Evolutionary conservation across 2,797 vertebrate species (phyloP).

Genomic region (Nannoperca australis): DNA sequence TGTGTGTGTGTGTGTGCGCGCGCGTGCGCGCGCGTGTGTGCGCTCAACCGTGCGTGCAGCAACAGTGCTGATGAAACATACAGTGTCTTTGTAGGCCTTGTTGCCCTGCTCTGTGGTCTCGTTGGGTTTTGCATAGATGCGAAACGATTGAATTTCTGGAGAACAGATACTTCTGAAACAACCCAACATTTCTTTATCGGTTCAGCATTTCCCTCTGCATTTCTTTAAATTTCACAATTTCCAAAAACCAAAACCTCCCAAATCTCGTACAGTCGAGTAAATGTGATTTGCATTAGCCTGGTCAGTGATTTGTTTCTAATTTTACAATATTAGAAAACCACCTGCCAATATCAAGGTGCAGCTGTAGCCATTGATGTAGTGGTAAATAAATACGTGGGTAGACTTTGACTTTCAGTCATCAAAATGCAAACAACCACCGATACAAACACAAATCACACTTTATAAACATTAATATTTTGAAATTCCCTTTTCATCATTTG

Average conservation of each 20-base stretch:
- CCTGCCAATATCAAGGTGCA: conserved; percentile 26
- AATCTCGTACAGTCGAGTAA: conserved; percentile 12
- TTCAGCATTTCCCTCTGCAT: conserved; percentile 24
- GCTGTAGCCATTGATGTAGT: conserved; percentile 62
- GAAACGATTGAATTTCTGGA: conserved; percentile 70
- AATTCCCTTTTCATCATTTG: conserved; percentile 20
- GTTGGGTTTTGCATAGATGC: conserved; percentile 81
- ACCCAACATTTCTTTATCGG: conserved; percentile 38
- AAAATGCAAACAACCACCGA: conserved; percentile 66
- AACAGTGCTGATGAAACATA: conserved; percentile 55
- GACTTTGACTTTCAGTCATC: conserved; percentile 44
- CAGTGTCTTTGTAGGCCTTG: conserved; percentile 61
- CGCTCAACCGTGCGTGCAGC: conserved; percentile 48
- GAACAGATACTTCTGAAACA: conserved; percentile 48
- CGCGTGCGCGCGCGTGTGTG: conserved; percentile 24
- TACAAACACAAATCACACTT: conserved; percentile 65
- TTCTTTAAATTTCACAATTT: conserved; percentile 19
- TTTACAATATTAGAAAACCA: conserved; percentile 26
- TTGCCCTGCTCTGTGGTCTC: conserved; percentile 57
- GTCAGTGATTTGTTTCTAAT: conserved; percentile 31
- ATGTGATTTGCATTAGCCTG: conserved; percentile 38
- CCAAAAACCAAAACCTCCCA: conserved; percentile 3
- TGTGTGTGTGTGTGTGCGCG: conserved; percentile 33
- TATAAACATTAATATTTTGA: conserved; percentile 36
- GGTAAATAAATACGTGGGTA: conserved; percentile 36